Conservation (phyloP, 2,888 invertebrate species). For the Hydrotaea diabolus region DNA sequence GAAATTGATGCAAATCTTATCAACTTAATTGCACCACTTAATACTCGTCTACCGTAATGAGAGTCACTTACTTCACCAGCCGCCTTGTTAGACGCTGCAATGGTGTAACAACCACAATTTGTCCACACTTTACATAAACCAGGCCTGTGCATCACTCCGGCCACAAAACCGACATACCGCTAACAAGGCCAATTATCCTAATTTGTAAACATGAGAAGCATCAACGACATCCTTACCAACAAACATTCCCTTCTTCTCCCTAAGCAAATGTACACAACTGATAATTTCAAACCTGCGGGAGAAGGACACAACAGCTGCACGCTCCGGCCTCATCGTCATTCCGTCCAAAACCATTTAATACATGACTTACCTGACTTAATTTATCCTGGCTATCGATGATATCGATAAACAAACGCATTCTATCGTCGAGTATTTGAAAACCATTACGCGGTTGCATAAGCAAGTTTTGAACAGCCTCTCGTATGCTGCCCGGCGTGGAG, state of each 20-base stretch:
- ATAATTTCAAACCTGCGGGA: background rate
- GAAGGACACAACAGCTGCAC: background rate
- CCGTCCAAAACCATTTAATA: background rate
- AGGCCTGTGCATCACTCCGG: background rate
- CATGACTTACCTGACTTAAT: constrained; percentile 87
- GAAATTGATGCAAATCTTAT: no score
- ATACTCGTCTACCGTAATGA: no score
- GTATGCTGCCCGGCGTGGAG: constrained; percentile 84
- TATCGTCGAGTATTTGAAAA: constrained; percentile 89
- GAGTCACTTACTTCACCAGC: no score
- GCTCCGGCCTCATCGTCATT: background rate
- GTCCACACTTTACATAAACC: background rate
- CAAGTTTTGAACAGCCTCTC: constrained; percentile 87
- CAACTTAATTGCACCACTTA: no score
- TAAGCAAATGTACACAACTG: background rate
- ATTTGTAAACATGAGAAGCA: constrained; percentile 21
- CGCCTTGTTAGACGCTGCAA: no score
- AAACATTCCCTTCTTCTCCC: background rate
- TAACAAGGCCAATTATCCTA: constrained; percentile 21
- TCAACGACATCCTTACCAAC: background rate
- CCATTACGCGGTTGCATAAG: constrained; percentile 87
- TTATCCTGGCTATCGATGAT: constrained; percentile 91
- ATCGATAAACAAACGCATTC: constrained; percentile 89
- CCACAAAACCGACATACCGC: background rate
- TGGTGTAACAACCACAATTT: constrained; percentile 5